Percentiles rank a stretch among this genome's conserved stretches.
phyloP scores from a whole-genome alignment of 2,113 vertebrate species.

The Podarcis raffonei region DNA sequence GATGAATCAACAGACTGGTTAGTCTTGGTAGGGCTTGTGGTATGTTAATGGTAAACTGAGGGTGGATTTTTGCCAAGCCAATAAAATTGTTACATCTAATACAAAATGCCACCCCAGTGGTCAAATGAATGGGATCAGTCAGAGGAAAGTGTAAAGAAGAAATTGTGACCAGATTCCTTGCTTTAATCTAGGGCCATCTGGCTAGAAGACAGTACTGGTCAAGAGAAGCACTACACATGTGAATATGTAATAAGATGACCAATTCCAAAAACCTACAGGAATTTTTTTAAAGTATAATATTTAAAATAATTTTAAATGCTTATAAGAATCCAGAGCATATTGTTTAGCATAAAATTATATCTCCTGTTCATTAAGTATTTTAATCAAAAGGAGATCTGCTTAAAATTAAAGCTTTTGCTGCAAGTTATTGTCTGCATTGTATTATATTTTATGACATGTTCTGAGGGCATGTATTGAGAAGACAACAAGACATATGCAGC shows the following conservation, averaged over 20 bases:
- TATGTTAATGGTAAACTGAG: constrained; percentile 35
- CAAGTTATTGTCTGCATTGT: background rate
- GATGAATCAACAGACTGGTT: constrained; percentile 45
- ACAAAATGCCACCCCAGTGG: background rate
- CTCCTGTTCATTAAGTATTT: background rate
- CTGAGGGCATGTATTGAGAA: too few relatives aligned
- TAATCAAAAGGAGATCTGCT: background rate
- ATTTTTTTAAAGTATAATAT: background rate
- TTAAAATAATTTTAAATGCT: background rate
- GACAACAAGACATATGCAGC: too few relatives aligned
- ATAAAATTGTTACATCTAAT: background rate
- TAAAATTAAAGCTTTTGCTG: background rate
- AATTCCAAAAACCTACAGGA: background rate
- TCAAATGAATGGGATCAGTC: constrained; percentile 22
- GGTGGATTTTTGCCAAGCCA: constrained; percentile 33
- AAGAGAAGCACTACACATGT: background rate
- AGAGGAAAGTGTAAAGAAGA: background rate
- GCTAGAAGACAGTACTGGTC: background rate
- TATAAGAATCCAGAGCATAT: background rate
- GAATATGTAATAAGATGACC: background rate
- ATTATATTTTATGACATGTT: too few relatives aligned
- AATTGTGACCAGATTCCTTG: background rate
- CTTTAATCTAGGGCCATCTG: background rate
- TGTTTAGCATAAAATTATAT: background rate
- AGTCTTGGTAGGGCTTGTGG: constrained; percentile 21